These are phyloP conservation scores for Ammodytes marinus DNA, from an alignment of 2,113 vertebrate genomes.

Conservation along the genomic window DNA sequence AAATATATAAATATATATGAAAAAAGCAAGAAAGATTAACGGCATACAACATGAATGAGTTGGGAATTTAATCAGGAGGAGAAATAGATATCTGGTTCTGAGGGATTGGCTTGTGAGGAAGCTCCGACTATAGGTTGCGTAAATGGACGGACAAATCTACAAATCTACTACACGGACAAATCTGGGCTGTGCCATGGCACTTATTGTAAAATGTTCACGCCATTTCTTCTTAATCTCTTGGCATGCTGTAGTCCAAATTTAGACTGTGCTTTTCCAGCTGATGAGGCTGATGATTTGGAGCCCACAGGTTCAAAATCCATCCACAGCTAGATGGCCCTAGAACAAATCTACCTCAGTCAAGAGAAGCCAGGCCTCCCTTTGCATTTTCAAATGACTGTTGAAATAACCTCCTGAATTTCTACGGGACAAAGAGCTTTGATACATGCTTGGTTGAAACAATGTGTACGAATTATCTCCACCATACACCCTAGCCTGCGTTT, in stretches of 20 bases:
- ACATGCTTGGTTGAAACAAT: conserved; percentile 21
- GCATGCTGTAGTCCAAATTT: conserved; percentile 11
- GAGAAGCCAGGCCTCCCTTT: neutral
- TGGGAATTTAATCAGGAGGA: conserved; percentile 64
- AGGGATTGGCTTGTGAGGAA: conserved; percentile 34
- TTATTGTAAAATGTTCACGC: conserved; percentile 8
- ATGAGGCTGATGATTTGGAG: conserved; percentile 4
- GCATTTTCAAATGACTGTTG: conserved; percentile 33
- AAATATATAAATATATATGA: conserved; percentile 4
- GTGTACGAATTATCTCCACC: neutral
- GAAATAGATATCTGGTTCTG: conserved; percentile 48
- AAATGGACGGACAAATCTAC: conserved; percentile 15
- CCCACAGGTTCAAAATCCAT: neutral
- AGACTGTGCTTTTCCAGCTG: conserved; percentile 1
- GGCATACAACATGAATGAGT: conserved; percentile 49
- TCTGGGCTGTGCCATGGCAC: neutral
- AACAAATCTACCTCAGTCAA: conserved; percentile 4
- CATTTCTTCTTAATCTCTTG: neutral
- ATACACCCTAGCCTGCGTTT: neutral
- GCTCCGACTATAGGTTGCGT: conserved; percentile 36
- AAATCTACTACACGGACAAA: conserved; percentile 12
- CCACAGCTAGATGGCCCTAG: neutral
- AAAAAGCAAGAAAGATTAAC: conserved; percentile 64
- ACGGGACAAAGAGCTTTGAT: conserved; percentile 15
- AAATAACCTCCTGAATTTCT: conserved; percentile 10